Conservation (phyloP, 2,797 vertebrate species). For the Arremon brunneinucha region DNA sequence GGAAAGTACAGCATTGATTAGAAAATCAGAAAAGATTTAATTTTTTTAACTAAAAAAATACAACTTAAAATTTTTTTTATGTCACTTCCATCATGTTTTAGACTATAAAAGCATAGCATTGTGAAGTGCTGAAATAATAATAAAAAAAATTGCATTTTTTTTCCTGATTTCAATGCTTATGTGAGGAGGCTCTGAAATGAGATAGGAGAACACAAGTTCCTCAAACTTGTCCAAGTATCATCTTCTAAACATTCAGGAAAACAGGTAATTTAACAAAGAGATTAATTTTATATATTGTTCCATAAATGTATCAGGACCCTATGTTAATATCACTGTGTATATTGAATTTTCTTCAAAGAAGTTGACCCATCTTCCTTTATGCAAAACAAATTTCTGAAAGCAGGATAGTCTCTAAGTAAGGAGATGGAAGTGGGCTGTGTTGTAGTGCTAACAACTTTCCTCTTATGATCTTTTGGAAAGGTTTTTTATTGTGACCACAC, state of each 20-base stretch:
- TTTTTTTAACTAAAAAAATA: neutral
- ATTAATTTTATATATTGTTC: neutral
- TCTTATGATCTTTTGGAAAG: accelerated
- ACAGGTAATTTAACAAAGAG: neutral
- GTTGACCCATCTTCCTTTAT: neutral
- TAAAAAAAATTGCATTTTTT: neutral
- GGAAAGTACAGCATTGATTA: neutral
- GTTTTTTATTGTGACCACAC: neutral
- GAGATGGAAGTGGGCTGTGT: neutral
- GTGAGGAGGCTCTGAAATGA: neutral
- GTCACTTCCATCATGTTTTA: neutral
- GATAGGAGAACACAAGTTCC: neutral
- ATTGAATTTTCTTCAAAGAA: neutral
- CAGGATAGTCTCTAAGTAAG: neutral
- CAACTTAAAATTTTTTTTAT: neutral
- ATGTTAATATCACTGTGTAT: neutral
- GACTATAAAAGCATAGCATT: neutral
- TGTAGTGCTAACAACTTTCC: neutral
- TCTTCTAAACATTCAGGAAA: neutral
- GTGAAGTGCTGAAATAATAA: neutral
- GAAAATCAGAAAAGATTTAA: neutral
- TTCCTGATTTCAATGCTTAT: neutral
- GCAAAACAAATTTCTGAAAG: neutral
- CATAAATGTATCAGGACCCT: neutral
- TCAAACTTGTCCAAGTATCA: neutral